These are phyloP conservation scores for Galagoides demidoff DNA, from an alignment of 2,797 vertebrate genomes.

Conservation along the genomic window DNA sequence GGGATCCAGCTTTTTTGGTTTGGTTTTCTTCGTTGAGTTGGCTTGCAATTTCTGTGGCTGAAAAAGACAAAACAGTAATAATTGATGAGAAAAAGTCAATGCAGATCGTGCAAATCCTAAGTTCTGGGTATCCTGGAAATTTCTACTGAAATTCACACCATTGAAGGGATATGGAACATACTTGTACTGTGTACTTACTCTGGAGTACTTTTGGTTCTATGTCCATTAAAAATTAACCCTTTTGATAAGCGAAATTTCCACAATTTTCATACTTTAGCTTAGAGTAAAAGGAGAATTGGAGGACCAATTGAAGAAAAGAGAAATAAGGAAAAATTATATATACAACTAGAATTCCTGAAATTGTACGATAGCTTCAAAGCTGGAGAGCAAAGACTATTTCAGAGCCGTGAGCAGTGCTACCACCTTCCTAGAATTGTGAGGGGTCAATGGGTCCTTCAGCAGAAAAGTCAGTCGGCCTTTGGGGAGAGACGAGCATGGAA, in stretches of 20 bases:
- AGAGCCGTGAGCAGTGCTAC: neutral
- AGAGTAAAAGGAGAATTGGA: neutral
- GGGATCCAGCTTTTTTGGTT: constrained; percentile 78
- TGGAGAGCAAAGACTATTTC: neutral
- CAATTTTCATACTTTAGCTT: neutral
- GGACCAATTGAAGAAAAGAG: neutral
- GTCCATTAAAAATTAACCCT: neutral
- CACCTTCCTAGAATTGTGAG: neutral
- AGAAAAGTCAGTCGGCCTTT: neutral
- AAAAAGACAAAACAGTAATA: constrained; percentile 38
- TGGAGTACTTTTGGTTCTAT: neutral
- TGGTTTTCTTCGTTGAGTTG: constrained; percentile 74
- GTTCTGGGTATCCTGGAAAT: neutral
- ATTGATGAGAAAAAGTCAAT: neutral
- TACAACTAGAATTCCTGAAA: neutral
- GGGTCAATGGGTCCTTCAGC: neutral
- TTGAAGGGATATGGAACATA: neutral
- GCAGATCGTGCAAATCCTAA: neutral
- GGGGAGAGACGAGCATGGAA: neutral
- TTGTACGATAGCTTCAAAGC: neutral
- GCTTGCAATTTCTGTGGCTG: constrained; percentile 76
- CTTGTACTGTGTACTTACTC: neutral
- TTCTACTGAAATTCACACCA: neutral
- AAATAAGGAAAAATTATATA: neutral
- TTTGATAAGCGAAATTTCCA: neutral